Evolutionary conservation across 2,113 vertebrate genomes (phyloP).

Genomic region (Garra rufa): DNA sequence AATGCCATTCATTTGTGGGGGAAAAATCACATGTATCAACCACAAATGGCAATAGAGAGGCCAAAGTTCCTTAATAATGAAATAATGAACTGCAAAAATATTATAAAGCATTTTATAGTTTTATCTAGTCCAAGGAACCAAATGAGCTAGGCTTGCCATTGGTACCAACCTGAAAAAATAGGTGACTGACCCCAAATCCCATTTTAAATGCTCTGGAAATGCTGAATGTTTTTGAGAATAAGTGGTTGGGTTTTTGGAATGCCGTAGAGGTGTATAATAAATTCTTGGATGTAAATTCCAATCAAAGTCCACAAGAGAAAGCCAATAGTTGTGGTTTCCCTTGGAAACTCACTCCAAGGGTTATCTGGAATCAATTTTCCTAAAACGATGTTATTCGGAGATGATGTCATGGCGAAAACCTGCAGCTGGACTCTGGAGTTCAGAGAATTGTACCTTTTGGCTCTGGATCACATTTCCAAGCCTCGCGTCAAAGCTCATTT

Average conservation of each 20-base stretch:
- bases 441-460: constrained; percentile 58
- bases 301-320: constrained; percentile 39
- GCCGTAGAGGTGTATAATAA: background rate
- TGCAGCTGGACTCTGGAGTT: constrained; percentile 45
- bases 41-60: background rate
- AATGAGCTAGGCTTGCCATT: background rate
- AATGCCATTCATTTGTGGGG: background rate
- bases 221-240: background rate
- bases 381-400: constrained; percentile 55
- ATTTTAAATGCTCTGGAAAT: background rate
- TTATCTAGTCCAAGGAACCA: background rate
- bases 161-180: background rate
- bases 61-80: constrained; percentile 1
- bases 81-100: background rate
- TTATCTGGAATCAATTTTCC: constrained; percentile 63
- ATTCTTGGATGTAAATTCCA: constrained; percentile 47
- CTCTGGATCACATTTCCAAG: constrained; percentile 52
- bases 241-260: constrained; percentile 2
- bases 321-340: constrained; percentile 43
- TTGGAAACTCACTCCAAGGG: constrained; percentile 32
- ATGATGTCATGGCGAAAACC: constrained; percentile 60
- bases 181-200: background rate
- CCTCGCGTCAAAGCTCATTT: constrained; percentile 51
- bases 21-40: background rate
- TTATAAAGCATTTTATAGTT: background rate